Evolutionary conservation across 2,113 vertebrate genomes (phyloP).

Genomic region (Macquaria australasica): DNA sequence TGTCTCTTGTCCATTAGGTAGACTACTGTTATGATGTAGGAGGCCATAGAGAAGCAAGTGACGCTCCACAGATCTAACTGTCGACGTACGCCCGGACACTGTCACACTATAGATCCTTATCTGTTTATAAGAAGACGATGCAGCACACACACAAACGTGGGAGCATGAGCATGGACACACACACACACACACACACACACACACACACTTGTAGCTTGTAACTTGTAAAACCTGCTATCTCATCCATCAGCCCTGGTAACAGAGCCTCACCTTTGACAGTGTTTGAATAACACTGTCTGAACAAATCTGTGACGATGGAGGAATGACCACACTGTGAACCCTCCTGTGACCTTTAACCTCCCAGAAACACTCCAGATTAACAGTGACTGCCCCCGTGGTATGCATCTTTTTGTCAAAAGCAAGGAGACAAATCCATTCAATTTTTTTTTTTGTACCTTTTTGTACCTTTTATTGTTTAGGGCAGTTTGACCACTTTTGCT

Average conservation of each 20-base stretch:
- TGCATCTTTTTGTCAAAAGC: neutral
- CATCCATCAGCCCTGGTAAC: slow-evolving; percentile 45
- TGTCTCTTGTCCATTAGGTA: slow-evolving; percentile 16
- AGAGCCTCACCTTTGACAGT: slow-evolving; percentile 51
- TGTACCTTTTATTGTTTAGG: neutral
- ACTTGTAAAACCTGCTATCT: slow-evolving; percentile 19
- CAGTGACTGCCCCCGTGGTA: neutral
- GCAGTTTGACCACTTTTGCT: neutral
- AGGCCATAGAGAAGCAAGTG: neutral
- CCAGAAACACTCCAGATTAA: slow-evolving; percentile 32
- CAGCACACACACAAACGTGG: slow-evolving; percentile 3
- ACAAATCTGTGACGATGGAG: neutral
- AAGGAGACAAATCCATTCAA: neutral
- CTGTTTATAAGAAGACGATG: slow-evolving; percentile 52
- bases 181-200: slow-evolving; percentile 1
- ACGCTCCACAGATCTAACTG: slow-evolving; percentile 41
- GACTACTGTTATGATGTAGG: slow-evolving; percentile 23
- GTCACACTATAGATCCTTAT: slow-evolving; percentile 47
- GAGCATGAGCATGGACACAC: too few species aligned
- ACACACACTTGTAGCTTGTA: neutral
- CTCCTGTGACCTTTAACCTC: slow-evolving; percentile 58
- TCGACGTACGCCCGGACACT: neutral
- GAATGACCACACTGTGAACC: slow-evolving; percentile 18
- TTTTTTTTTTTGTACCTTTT: too few species aligned
- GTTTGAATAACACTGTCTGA: slow-evolving; percentile 71